Base-by-base conservation (phyloP, 1,140 invertebrate species). In the Muscidifurax raptorellus region DNA sequence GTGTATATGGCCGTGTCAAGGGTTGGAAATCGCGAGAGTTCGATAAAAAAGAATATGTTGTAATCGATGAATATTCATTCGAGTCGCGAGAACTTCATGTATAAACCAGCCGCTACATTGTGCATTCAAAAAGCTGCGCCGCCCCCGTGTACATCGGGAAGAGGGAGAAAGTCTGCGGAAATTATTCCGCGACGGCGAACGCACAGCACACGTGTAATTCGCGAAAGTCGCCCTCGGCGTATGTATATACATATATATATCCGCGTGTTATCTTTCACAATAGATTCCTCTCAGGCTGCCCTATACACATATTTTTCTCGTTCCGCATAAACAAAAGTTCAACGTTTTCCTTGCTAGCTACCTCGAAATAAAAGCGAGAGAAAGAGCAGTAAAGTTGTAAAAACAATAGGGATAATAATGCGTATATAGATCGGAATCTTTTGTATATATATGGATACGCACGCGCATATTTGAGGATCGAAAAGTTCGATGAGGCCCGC, bases 191-290 rank as follows among this genome's bases (percentile, higher is more conserved):
- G 66, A 69, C 25, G 18, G 6, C 22, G 28, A 12, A 22, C 9
- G 10, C 28, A 69, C 7, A 6, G 28, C 13, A 69, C 27, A 6
- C 27, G 27, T 69, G 28, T 69, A 28, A 69, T 13, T 30, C 66
- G 25, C 10, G n/a, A 22, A 6, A 52, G 18, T 52, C 52, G 52
- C 52, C 52, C 18, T 22, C 52, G 52, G 52, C 52, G 7, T n/a
- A 59, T 59, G 32, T n/a, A n/a, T n/a, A n/a, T n/a, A n/a, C n/a
- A n/a, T n/a, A n/a, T n/a, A n/a, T n/a, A n/a, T n/a, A n/a, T 36
- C 32, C 32, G 22, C 22, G 52, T 71, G 28, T 71, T 71, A 71
- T 71, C 67, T 71, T 9, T 71, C 27, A 71, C 30, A 71, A 71
- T 71, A 71, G 67, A 71, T 71, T 30, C 30, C 30, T 28, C 67